Conservation (phyloP, 1,140 invertebrate species). For the Saxidomus purpurata region DNA sequence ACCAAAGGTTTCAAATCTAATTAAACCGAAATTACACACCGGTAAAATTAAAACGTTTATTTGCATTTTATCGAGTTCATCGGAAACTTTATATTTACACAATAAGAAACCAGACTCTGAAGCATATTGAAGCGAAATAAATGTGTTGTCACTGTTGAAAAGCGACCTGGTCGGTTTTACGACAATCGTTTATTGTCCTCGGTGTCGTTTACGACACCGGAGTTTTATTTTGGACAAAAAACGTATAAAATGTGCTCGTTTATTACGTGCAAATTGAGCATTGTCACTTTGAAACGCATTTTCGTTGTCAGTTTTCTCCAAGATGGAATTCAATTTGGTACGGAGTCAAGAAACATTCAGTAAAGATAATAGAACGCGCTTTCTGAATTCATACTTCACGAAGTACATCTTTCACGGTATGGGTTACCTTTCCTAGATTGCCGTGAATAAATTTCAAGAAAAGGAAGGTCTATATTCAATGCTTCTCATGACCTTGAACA, state of each 20-base stretch:
- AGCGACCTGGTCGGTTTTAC: not conserved
- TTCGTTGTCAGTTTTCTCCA: not conserved
- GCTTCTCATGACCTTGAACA: too few relatives aligned
- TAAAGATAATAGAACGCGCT: too few relatives aligned
- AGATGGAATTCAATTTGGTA: too few relatives aligned
- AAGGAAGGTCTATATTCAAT: too few relatives aligned
- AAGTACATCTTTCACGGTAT: too few relatives aligned
- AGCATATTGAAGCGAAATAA: slow-evolving; percentile 8
- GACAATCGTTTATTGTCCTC: not conserved
- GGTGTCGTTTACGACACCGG: not conserved
- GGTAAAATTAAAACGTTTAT: slow-evolving; percentile 27
- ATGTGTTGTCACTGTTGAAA: not conserved
- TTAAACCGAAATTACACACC: slow-evolving; percentile 20
- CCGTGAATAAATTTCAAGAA: too few relatives aligned
- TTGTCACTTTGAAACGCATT: not conserved
- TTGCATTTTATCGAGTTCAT: slow-evolving; percentile 42
- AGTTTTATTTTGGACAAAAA: not conserved
- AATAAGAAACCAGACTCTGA: slow-evolving; percentile 42
- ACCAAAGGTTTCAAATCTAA: slow-evolving; percentile 36
- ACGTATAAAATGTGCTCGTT: slow-evolving; percentile 9
- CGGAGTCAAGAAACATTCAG: too few relatives aligned
- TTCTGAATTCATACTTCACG: too few relatives aligned
- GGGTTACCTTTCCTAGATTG: too few relatives aligned
- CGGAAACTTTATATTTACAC: slow-evolving; percentile 31
- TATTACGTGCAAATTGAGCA: slow-evolving; percentile 16